Percentiles rank a stretch among this genome's conserved stretches.
Evolutionary conservation across 2,888 invertebrate genomes (phyloP).

Genomic region (Folsomia manolachei): DNA sequence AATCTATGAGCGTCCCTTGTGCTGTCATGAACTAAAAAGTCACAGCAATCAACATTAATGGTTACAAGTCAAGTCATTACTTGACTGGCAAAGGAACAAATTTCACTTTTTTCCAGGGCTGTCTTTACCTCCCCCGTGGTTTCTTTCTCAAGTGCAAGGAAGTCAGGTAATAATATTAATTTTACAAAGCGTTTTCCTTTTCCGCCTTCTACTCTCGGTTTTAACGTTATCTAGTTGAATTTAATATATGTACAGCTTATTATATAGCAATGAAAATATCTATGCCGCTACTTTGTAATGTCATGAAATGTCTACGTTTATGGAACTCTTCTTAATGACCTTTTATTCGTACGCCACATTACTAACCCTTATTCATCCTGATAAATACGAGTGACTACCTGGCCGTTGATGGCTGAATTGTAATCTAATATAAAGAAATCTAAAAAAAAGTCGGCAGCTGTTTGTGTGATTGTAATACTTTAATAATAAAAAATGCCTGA

Average conservation of each 20-base stretch:
- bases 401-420: background rate
- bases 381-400: too few relatives aligned
- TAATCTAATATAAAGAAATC: background rate
- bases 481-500: background rate
- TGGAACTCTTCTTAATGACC: too few relatives aligned
- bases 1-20: too few relatives aligned
- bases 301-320: too few relatives aligned
- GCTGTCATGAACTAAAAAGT: too few relatives aligned
- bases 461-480: background rate
- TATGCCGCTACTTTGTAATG: background rate
- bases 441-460: background rate
- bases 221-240: background rate
- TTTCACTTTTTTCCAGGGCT: conserved; percentile 25
- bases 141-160: conserved; percentile 12
- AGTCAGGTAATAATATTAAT: conserved; percentile 19
- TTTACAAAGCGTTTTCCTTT: conserved; percentile 14
- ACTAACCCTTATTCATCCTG: too few relatives aligned
- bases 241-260: background rate
- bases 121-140: conserved; percentile 25
- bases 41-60: too few relatives aligned
- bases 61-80: background rate
- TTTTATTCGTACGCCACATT: too few relatives aligned
- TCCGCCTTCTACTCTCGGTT: background rate
- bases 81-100: conserved; percentile 23
- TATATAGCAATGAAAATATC: background rate